phyloP scores from a whole-genome alignment of 2,113 vertebrate genomes.

The Synchiropus splendidus region DNA sequence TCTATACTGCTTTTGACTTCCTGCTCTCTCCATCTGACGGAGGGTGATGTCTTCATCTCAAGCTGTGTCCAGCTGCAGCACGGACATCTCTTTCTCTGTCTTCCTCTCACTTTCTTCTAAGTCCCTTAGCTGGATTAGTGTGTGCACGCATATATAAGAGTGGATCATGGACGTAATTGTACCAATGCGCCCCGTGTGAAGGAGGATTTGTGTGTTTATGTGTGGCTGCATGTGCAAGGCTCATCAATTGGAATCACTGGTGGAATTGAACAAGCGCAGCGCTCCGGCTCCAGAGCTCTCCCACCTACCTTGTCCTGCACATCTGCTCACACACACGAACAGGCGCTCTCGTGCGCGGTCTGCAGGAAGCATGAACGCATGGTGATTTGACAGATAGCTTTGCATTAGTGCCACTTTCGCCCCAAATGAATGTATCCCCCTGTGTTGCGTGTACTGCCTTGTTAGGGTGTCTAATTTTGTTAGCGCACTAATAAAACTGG shows the following conservation, averaged over 20 bases:
- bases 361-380: conserved; percentile 18
- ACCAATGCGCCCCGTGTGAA: conserved; percentile 29
- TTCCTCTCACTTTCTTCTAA: conserved; percentile 27
- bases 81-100: conserved; percentile 25
- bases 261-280: conserved; percentile 44
- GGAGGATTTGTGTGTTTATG: conserved; percentile 8
- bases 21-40: conserved; percentile 39
- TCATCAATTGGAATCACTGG: conserved; percentile 51
- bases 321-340: conserved; percentile 22
- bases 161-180: conserved; percentile 16
- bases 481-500: conserved; percentile 50
- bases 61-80: conserved; percentile 48
- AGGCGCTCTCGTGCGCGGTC: neutral
- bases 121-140: conserved; percentile 37
- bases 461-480: conserved; percentile 51
- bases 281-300: conserved; percentile 29
- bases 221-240: conserved; percentile 7
- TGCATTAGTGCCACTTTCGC: conserved; percentile 35
- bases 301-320: conserved; percentile 41
- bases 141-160: conserved; percentile 20
- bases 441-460: conserved; percentile 46
- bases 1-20: conserved; percentile 32
- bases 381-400: conserved; percentile 41
- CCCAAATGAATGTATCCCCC: conserved; percentile 43
- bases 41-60: conserved; percentile 63